Evolutionary conservation across 2,888 invertebrate genomes (phyloP), one percentile per base, ranked within the genome.

Genomic region (Allygus modestus): DNA sequence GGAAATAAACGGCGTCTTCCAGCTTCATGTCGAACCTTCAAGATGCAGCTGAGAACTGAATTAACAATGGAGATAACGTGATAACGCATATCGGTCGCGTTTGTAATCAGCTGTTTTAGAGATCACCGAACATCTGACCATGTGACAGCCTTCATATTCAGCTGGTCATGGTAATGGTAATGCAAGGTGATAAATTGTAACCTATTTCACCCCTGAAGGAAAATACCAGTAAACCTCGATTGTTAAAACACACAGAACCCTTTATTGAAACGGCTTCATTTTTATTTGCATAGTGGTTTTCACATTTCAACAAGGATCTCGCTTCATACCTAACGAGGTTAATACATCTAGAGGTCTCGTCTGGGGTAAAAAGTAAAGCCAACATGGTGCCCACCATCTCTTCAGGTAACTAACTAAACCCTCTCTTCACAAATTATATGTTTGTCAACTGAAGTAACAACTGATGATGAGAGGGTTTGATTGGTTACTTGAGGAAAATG

Each of bases 81-180:
- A 58, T 58, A 58, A 23, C 5, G 23, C 17, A 58, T 58, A 58
- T 58, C 58, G 23, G 23, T 12, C 7, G 17, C n/a, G 23, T 23
- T 23, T 20, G 9, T 58, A 23, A 58, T 58, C 58, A 58, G 58
- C 58, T 58, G 58, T 58, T 58, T 58, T 23, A 58, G 23, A 58
- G 46, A 12, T 46, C n/a, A 46, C 20, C 20, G 58, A 23, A 7
- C 58, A 58, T 2, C 58, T 23, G 58, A 58, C 58, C 23, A 4
- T 2, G 17, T 23, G 5, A 58, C n/a, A 1, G 17, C 2, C 12
- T 58, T 5, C 58, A 51, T 4, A 11, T 9, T 7, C 58, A 20
- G 23, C 58, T 58, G 58, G 58, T 58, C 1, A 46, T 46, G 58
- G n/a, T n/a, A n/a, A n/a, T n/a, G n/a, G n/a, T n/a, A n/a, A 58